Base-by-base conservation (phyloP, 2,888 invertebrate genomes). In the Congeria kusceri region DNA sequence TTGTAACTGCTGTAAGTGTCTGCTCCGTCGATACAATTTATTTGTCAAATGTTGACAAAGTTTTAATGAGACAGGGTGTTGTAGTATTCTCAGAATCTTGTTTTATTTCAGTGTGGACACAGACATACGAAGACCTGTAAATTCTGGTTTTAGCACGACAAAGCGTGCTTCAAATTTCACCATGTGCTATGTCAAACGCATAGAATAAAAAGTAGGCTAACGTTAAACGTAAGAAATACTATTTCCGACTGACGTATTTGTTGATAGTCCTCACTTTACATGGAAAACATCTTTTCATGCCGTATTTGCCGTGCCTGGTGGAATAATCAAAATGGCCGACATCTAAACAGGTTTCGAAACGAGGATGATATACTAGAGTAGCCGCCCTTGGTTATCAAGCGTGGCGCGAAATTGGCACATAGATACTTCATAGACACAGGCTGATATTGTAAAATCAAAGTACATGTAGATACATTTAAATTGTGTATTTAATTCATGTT, bases 301-400 rank as follows among this genome's bases (percentile, higher is more conserved):
- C 39, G 39, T 39, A 13, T 39, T 39, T 39, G 9, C 3, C 39
- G 39, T 39, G 39, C 39, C 15, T 11, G 39, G 9, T 13, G 39
- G 15, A 3, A 39, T 39, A 39, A 39, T 39, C 53, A 53, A 53
- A 53, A 53, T 53, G 53, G 53, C 53, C 53, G 53, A 53, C 53
- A 23, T 25, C 53, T 20, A 4, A 23, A 7, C 53, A 18, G 25
- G 23, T 2, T 53, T 23, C 53, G n/a, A 25, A 53, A 53, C 53
- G 53, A 53, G 53, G 53, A 20, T 53, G 53, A 23, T n/a, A n/a
- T 15, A 39, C 13, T 23, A 53, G 53, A 53, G 53, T 53, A 23
- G 5, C 25, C 53, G 20, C 53, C 53, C 53, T 23, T 53, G 7
- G 53, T n/a, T 53, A 53, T 39, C 39, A 39, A 39, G 39, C 15